A percentile compares a stretch with the other conserved stretches of the same genome.
Conservation (phyloP, 2,888 invertebrate species). For the Pyrgus malvae region DNA sequence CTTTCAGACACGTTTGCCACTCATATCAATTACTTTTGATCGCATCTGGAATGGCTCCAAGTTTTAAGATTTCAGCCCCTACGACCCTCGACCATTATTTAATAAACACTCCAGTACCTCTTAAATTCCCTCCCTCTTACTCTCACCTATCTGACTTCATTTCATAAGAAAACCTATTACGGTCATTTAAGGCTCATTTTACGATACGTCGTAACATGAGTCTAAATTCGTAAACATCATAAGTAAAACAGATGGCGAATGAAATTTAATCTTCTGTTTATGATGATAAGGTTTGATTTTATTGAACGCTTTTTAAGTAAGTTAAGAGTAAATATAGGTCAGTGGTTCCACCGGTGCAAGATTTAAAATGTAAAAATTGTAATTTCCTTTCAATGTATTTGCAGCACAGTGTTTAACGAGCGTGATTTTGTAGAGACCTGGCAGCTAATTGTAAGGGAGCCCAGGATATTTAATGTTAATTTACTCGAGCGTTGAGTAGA, state of each 20-base stretch:
- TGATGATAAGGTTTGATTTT: conserved; percentile 2
- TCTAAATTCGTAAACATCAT: conserved; percentile 1
- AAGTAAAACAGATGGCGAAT: background rate
- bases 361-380: conserved; percentile 19
- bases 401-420: no score
- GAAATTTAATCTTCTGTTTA: background rate
- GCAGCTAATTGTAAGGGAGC: no score
- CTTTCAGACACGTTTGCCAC: conserved; percentile 17
- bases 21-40: conserved; percentile 25
- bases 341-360: conserved; percentile 4
- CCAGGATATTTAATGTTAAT: no score
- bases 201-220: background rate
- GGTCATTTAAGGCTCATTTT: background rate
- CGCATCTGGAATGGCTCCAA: conserved; percentile 20
- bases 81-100: conserved; percentile 24
- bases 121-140: conserved; percentile 17
- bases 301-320: background rate
- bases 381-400: no score
- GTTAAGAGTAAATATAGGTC: conserved; percentile 15
- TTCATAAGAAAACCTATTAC: background rate
- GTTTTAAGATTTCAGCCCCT: conserved; percentile 15
- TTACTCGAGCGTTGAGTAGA: no score
- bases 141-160: background rate
- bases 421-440: no score
- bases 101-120: conserved; percentile 23